phyloP scores from a whole-genome alignment of 2,797 vertebrate genomes.

The Diplodus sargus region DNA sequence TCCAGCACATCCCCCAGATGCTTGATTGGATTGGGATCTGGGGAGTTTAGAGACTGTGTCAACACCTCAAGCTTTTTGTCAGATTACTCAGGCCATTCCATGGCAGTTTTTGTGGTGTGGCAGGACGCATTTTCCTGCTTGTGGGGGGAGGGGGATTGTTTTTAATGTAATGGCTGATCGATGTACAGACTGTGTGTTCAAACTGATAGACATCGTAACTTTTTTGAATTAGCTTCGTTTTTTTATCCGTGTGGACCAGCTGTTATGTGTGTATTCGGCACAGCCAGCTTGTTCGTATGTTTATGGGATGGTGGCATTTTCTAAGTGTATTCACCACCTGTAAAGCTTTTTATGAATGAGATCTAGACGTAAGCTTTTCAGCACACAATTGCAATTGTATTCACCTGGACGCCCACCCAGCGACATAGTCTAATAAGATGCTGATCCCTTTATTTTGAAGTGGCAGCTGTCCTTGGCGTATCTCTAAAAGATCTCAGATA shows the following conservation, averaged over 20 bases:
- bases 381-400: background rate
- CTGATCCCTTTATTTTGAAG: conserved; percentile 12
- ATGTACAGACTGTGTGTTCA: too few species aligned
- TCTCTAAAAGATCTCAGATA: background rate
- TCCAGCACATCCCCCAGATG: too few species aligned
- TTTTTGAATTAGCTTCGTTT: too few species aligned
- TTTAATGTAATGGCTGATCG: too few species aligned
- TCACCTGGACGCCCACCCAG: background rate
- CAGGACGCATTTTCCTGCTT: too few species aligned
- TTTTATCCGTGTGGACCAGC: background rate
- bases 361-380: conserved; percentile 11
- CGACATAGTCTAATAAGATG: background rate
- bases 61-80: too few species aligned
- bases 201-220: too few species aligned
- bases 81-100: too few species aligned
- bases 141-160: too few species aligned
- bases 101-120: too few species aligned
- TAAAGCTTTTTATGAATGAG: conserved; percentile 5
- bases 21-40: too few species aligned
- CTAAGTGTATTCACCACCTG: conserved; percentile 15
- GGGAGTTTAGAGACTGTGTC: too few species aligned
- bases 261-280: background rate
- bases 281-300: background rate
- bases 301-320: background rate
- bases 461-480: background rate